phyloP scores from a whole-genome alignment of 2,888 invertebrate genomes.

The Drosophila mulleri region DNA sequence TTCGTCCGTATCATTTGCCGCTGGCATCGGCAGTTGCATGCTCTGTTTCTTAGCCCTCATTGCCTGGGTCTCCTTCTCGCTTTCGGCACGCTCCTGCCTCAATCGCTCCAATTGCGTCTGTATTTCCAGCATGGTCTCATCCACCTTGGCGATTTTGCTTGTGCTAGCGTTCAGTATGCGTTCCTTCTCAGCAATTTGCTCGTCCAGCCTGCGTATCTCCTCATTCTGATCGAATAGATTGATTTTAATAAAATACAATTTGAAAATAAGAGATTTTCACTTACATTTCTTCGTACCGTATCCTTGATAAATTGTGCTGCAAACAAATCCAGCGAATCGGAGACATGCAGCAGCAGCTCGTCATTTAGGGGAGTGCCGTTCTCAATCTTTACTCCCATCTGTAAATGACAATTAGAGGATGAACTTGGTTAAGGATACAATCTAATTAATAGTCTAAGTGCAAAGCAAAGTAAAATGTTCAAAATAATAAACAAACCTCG shows the following conservation, averaged over 20 bases:
- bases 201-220: conserved; percentile 89
- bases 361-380: conserved; percentile 86
- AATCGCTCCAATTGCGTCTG: conserved; percentile 87
- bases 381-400: conserved; percentile 86
- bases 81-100: conserved; percentile 81
- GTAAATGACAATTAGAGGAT: conserved; percentile 65
- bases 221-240: conserved; percentile 86
- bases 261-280: conserved; percentile 57
- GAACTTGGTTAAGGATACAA: too few species aligned
- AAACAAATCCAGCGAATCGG: conserved; percentile 88
- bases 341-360: conserved; percentile 88
- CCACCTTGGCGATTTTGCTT: conserved; percentile 89
- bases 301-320: conserved; percentile 89
- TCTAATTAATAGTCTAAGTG: conserved; percentile 2
- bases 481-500: conserved; percentile 84
- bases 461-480: conserved; percentile 18
- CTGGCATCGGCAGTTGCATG: conserved; percentile 88
- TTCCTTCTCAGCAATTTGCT: conserved; percentile 87
- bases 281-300: conserved; percentile 90
- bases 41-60: conserved; percentile 70
- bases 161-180: conserved; percentile 87
- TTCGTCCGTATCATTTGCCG: conserved; percentile 72
- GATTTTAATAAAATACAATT: rapidly evolving
- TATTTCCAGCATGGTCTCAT: conserved; percentile 89
- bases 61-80: conserved; percentile 65